These are phyloP conservation scores for Neolamprologus devosi DNA, from an alignment of 2,113 vertebrate species.

Conservation along the genomic window DNA sequence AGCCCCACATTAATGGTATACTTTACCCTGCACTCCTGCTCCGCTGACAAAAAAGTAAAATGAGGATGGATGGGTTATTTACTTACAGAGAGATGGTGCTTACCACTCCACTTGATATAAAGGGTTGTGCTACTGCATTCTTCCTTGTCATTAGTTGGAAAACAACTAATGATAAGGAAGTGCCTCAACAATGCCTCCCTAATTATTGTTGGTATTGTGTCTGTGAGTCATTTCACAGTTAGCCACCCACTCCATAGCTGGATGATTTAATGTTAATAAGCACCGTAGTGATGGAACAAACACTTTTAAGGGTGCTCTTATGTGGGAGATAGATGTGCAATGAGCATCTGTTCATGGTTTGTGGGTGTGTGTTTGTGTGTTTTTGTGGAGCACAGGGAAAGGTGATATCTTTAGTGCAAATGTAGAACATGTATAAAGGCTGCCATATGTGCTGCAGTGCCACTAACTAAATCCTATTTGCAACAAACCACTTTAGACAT, in stretches of 20 bases:
- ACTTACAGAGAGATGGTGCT: not conserved
- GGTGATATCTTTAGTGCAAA: slow-evolving; percentile 28
- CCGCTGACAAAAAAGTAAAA: slow-evolving; percentile 41
- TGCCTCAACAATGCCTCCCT: slow-evolving; percentile 38
- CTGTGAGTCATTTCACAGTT: slow-evolving; percentile 54
- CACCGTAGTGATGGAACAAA: slow-evolving; percentile 28
- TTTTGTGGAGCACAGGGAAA: not conserved
- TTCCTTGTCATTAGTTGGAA: slow-evolving; percentile 38
- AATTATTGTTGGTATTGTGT: slow-evolving; percentile 52
- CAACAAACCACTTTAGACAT: not conserved
- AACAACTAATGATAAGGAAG: slow-evolving; percentile 2
- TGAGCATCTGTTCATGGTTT: slow-evolving; percentile 37
- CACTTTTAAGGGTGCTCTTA: slow-evolving; percentile 33
- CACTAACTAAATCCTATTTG: not conserved
- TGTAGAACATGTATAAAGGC: not conserved
- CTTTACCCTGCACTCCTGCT: not conserved
- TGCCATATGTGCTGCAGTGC: slow-evolving; percentile 3
- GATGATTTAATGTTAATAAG: slow-evolving; percentile 54
- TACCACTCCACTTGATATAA: slow-evolving; percentile 13
- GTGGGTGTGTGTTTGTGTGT: not conserved
- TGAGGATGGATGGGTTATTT: slow-evolving; percentile 38
- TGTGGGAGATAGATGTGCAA: slow-evolving; percentile 30
- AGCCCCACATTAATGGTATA: slow-evolving; percentile 17
- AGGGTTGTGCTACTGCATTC: not conserved
- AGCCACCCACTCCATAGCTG: slow-evolving; percentile 46